phyloP scores from a whole-genome alignment of 2,888 invertebrate genomes.

The Leptopilina myrica region DNA sequence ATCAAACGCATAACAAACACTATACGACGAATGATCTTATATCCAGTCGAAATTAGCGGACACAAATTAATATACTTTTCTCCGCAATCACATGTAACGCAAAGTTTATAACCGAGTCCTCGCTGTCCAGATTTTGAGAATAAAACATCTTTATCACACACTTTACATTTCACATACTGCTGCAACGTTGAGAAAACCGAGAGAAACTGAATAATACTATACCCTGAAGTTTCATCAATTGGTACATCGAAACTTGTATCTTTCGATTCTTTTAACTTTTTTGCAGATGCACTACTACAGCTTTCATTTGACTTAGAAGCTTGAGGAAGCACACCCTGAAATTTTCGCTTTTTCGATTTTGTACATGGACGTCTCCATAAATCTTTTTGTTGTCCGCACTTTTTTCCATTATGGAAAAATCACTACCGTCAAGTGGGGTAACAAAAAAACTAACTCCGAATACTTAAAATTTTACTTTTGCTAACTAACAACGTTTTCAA shows the following conservation, averaged over 20 bases:
- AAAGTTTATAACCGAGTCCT: conserved; percentile 55
- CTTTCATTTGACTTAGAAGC: background rate
- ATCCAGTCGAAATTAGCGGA: conserved; percentile 50
- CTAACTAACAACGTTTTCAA: too few relatives aligned
- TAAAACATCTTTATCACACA: conserved; percentile 49
- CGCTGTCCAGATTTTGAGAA: conserved; percentile 49
- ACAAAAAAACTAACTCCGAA: background rate
- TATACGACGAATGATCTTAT: conserved; percentile 57
- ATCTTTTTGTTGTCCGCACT: background rate
- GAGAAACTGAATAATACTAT: conserved; percentile 41
- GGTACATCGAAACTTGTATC: conserved; percentile 40
- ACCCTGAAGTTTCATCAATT: conserved; percentile 17
- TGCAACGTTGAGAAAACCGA: conserved; percentile 45
- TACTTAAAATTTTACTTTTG: background rate
- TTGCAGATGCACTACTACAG: background rate
- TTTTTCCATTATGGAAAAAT: too few relatives aligned
- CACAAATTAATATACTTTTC: conserved; percentile 53
- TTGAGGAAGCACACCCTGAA: background rate
- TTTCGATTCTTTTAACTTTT: conserved; percentile 34
- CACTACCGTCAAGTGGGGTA: too few relatives aligned
- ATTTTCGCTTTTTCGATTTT: conserved; percentile 31
- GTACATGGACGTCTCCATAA: conserved; percentile 36
- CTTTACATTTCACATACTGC: conserved; percentile 51
- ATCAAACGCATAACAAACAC: conserved; percentile 53
- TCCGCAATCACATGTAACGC: conserved; percentile 52